These are phyloP conservation scores for Oceanodroma tethys DNA, from an alignment of 2,113 vertebrate species.

Conservation along the genomic window DNA sequence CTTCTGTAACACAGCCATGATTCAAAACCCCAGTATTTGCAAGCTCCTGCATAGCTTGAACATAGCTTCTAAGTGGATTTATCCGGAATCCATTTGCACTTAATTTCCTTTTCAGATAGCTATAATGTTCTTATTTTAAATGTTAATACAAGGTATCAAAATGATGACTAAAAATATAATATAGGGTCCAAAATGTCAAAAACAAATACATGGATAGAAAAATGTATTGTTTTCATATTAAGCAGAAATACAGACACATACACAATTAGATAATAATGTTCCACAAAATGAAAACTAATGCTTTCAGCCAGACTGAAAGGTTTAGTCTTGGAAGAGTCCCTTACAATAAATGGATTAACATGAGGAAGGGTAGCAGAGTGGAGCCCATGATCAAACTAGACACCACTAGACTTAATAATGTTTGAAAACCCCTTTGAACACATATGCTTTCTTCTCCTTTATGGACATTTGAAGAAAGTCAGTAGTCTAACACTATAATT, in stretches of 20 bases:
- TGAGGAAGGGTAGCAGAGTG: background rate
- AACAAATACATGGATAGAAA: background rate
- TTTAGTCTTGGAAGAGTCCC: background rate
- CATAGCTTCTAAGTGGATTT: background rate
- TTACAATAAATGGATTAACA: background rate
- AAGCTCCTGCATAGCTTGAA: background rate
- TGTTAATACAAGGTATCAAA: background rate
- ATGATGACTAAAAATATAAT: background rate
- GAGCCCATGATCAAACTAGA: background rate
- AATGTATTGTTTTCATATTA: background rate
- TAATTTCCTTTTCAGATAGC: background rate
- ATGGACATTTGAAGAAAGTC: conserved; percentile 18
- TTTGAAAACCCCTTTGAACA: conserved; percentile 24
- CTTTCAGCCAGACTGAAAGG: background rate
- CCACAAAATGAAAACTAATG: background rate
- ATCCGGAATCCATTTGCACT: background rate
- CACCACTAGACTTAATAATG: background rate
- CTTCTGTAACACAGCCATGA: background rate
- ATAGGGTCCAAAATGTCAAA: background rate
- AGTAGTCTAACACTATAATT: conserved; percentile 54
- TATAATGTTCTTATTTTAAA: background rate
- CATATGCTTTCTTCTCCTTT: background rate
- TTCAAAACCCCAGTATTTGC: background rate
- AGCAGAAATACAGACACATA: background rate
- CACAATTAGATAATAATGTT: background rate